Percentiles rank a stretch among this genome's conserved stretches.
Conservation (phyloP, 2,888 invertebrate genomes). For the Magallana nippona region DNA sequence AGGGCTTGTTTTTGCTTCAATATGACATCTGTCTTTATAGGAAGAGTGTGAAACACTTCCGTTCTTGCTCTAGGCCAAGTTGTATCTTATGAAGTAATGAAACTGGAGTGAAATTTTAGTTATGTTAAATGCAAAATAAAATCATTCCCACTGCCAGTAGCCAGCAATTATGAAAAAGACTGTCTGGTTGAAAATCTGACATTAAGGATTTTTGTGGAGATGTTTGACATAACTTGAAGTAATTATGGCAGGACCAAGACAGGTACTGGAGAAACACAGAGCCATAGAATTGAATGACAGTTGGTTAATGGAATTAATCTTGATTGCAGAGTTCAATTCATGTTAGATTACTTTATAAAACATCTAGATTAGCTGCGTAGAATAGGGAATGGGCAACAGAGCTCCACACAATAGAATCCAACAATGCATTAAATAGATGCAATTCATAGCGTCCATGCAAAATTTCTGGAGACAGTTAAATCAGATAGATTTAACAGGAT, state of each 20-base stretch:
- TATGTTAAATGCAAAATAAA: slow-evolving; percentile 10
- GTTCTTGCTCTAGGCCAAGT: slow-evolving; percentile 23
- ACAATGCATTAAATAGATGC: slow-evolving; percentile 25
- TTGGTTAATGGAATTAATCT: slow-evolving; percentile 1
- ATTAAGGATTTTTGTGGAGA: background rate
- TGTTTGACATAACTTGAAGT: background rate
- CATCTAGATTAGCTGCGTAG: slow-evolving; percentile 7
- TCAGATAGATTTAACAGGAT: slow-evolving; percentile 19
- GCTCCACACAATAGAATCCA: slow-evolving; percentile 4
- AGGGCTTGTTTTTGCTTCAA: background rate
- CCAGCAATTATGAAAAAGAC: slow-evolving; percentile 4
- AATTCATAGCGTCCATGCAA: slow-evolving; percentile 11
- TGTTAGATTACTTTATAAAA: slow-evolving; percentile 30
- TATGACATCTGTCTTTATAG: background rate
- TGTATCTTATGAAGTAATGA: background rate
- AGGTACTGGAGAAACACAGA: background rate
- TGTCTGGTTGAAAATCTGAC: background rate
- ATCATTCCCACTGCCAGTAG: slow-evolving; percentile 18
- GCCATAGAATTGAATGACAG: slow-evolving; percentile 14
- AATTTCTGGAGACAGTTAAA: slow-evolving; percentile 16
- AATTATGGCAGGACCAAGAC: slow-evolving; percentile 3
- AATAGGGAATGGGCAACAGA: background rate
- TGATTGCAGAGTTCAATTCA: slow-evolving; percentile 12
- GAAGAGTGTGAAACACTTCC: slow-evolving; percentile 28
- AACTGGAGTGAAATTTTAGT: slow-evolving; percentile 6